These are phyloP conservation scores for Aporophyla nigra DNA, from an alignment of 2,888 invertebrate genomes.

Conservation along the genomic window DNA sequence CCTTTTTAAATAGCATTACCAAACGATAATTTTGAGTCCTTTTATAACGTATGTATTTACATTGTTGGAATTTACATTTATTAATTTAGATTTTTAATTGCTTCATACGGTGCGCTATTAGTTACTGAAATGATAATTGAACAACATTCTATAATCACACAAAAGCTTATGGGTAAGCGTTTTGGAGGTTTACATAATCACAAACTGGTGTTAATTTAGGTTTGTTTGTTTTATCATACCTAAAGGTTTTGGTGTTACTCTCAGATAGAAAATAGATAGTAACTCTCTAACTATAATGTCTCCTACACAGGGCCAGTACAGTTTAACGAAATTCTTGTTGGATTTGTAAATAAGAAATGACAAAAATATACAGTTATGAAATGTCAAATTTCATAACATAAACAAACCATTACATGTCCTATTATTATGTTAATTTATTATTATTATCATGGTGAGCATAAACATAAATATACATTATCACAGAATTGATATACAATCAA, in stretches of 20 bases:
- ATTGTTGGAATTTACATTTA: conserved; percentile 40
- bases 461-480: neutral
- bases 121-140: conserved; percentile 8
- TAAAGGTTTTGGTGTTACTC: conserved; percentile 22
- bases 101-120: conserved; percentile 30
- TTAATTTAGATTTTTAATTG: conserved; percentile 34
- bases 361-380: neutral
- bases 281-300: neutral
- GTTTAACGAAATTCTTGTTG: neutral
- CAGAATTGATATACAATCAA: neutral
- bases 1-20: conserved; percentile 92
- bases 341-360: neutral
- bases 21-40: conserved; percentile 36
- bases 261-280: neutral
- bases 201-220: conserved; percentile 49
- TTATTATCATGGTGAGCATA: neutral
- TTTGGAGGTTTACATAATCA: conserved; percentile 63
- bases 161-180: conserved; percentile 33
- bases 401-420: conserved; percentile 37
- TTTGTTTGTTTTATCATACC: conserved; percentile 54
- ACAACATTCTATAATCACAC: conserved; percentile 4
- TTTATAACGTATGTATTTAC: conserved; percentile 62
- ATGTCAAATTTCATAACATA: conserved; percentile 34
- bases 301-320: neutral
- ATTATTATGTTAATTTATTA: conserved; percentile 7